Base-by-base conservation (phyloP, 2,113 vertebrate genomes). In the Ramphastos sulfuratus region DNA sequence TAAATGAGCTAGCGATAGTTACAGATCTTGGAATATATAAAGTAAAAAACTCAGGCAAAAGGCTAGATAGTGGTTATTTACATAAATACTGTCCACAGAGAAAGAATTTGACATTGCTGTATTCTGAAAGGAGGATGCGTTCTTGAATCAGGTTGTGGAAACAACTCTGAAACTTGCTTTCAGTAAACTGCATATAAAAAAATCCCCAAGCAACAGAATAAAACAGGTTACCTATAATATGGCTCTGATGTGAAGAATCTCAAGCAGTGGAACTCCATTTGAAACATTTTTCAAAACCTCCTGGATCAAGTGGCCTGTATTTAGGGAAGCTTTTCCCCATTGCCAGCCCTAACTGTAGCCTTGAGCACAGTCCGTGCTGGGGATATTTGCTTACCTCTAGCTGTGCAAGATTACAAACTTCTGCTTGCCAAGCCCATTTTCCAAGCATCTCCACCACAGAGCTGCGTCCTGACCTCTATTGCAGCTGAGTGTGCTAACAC, bases 401-500 rank as follows among this genome's bases (percentile, higher is more conserved):
- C 91, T 92, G 88, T 89, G 86, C 71, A 73, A 70, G 83, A 82
- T 90, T 44, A 73, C 61, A 82, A 10, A 90, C 39, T 82, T 55
- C 25, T 82, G 86, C 81, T 89, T 87, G 74, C 90, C 78, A 69
- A 92, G 70, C 48, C 65, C 15, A 5, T 86, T 83, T 93, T 71
- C 52, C 42, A 70, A 39, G 85, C 65, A n/a, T 64, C 75, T 91
- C 61, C 1, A 12, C 28, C 44, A 50, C 80, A 42, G 81, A 89
- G 74, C 86, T 90, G 66, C 63, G 65, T 79, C 73, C 89, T 94
- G 86, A 93, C 90, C 83, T 85, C 81, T 93, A 2, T 6, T 75
- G 39, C 66, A 84, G 74, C 89, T 42, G 70, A 90, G 66, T 58
- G 63, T 93, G 90, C 90, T 92, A 92, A 81, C 80, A 88, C 65